Conservation (phyloP, 2,113 vertebrate species). For the Microtus oregoni region DNA sequence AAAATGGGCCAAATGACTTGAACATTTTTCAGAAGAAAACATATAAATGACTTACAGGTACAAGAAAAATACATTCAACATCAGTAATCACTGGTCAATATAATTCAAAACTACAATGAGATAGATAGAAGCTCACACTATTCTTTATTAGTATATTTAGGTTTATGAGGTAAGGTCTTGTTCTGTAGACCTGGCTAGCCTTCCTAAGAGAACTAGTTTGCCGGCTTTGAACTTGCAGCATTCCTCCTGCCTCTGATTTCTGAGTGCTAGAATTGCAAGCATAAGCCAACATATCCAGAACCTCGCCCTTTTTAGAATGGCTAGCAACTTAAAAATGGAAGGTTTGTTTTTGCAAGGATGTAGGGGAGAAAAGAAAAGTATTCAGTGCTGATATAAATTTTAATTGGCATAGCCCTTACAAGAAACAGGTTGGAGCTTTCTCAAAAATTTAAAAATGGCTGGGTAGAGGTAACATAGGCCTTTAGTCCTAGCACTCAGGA, state of each 20-base stretch:
- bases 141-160: neutral
- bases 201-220: neutral
- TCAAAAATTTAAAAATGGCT: neutral
- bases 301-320: neutral
- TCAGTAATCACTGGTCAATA: neutral
- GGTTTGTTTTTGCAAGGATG: neutral
- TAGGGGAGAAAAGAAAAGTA: neutral
- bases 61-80: neutral
- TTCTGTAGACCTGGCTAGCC: neutral
- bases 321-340: neutral
- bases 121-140: neutral
- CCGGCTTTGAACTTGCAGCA: neutral
- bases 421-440: neutral
- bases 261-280: neutral
- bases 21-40: neutral
- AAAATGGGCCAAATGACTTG: neutral
- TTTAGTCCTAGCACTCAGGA: neutral
- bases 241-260: neutral
- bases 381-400: neutral
- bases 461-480: too few species aligned
- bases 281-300: neutral
- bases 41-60: neutral
- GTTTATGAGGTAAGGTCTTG: neutral
- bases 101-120: neutral
- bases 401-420: neutral